A percentile compares a stretch with the other conserved stretches of the same genome.
These are phyloP conservation scores for Trichomycterus rosablanca DNA, from an alignment of 2,113 vertebrate genomes.

Conservation along the genomic window DNA sequence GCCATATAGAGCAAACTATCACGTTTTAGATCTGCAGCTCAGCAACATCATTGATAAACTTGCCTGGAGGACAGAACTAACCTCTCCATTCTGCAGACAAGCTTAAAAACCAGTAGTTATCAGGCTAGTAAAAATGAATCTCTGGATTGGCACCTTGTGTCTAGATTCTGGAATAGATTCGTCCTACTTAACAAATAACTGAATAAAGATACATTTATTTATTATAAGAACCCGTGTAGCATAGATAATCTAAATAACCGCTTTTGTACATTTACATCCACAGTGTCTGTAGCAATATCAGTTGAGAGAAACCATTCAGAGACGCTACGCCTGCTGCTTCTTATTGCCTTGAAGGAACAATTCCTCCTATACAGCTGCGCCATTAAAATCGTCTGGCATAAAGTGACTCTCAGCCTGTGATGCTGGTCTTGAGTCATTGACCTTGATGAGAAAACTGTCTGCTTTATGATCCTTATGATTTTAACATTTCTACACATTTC, in stretches of 20 bases:
- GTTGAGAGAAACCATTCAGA: constrained; percentile 6
- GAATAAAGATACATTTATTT: no score
- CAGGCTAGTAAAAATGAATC: no score
- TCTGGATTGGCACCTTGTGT: no score
- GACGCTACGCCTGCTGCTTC: not conserved
- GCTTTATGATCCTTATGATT: constrained; percentile 31
- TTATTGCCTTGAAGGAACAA: not conserved
- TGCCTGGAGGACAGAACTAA: no score
- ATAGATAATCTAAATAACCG: not conserved
- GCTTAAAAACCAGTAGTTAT: no score
- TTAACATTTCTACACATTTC: constrained; percentile 31
- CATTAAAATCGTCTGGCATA: constrained; percentile 10
- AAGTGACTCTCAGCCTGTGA: constrained; percentile 22
- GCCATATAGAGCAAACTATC: no score
- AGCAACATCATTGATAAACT: no score
- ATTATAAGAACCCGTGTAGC: not conserved
- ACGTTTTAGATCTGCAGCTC: no score
- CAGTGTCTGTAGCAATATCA: not conserved
- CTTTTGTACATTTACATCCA: not conserved
- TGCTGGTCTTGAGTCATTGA: constrained; percentile 32
- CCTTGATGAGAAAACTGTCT: constrained; percentile 26
- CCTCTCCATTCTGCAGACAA: no score
- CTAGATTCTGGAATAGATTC: no score
- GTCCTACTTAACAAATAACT: no score
- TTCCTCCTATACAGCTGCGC: constrained; percentile 2